Evolutionary conservation across 2,113 vertebrate genomes (phyloP).

Genomic region (Amazona vittata): DNA sequence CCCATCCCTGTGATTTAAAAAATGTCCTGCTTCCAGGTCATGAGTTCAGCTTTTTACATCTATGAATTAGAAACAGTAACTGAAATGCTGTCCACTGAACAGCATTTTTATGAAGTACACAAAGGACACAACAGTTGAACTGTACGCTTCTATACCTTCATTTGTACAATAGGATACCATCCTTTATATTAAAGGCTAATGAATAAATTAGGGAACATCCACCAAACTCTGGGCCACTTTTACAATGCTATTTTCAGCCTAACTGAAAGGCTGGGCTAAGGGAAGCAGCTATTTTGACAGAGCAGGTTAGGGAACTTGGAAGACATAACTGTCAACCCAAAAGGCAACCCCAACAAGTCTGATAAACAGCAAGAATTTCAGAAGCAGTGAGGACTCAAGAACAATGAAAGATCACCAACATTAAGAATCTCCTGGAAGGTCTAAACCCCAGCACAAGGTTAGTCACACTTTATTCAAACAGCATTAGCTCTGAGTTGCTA

Average conservation of each 20-base stretch:
- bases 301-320: background rate
- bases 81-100: background rate
- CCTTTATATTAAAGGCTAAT: background rate
- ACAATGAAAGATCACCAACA: background rate
- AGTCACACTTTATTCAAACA: background rate
- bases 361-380: background rate
- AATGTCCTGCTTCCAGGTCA: background rate
- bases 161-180: background rate
- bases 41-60: background rate
- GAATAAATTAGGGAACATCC: background rate
- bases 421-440: background rate
- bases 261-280: background rate
- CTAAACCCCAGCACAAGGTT: background rate
- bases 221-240: background rate
- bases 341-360: background rate
- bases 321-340: accelerated
- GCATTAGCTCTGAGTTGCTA: background rate
- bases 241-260: background rate
- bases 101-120: background rate
- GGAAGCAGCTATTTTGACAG: background rate
- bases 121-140: background rate
- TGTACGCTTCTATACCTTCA: background rate
- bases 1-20: background rate
- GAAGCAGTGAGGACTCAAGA: background rate
- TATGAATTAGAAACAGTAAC: background rate